Evolutionary conservation across 2,888 invertebrate genomes (phyloP), one percentile per base, ranked within the genome.

Genomic region (Trimorus sp.): DNA sequence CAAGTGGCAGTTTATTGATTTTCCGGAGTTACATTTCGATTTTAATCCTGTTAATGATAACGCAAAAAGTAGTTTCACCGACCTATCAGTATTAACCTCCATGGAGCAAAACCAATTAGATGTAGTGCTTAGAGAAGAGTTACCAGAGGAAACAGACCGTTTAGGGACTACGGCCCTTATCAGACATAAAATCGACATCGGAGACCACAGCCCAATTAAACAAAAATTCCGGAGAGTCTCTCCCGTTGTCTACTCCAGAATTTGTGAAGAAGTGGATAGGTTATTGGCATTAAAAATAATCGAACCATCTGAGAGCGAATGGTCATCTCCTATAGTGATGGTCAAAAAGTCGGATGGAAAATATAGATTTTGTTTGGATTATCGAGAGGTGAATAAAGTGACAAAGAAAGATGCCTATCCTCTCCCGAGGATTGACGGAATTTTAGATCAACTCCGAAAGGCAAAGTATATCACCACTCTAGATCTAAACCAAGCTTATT

Each of bases 201-300:
- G 49, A 0, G 40, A 48, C 12, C 49, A 53, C 58, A n/a, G 5
- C 71, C 36, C 63, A 1, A 49, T 63, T n/a, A 45, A 68, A 9
- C 79, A 77, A 49, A 60, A 60, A 16, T 74, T 69, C 7, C 69
- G 79, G 15, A 51, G 37, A 7, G 82, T 82, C 0, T 79, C 77
- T 0, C 79, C 79, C 0, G 42, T 49, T 0, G 59, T 76, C 0
- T 58, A 58, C 7, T 69, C 56, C 5, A 36, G 12, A 0, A 79
- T 83, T 8, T 48, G 77, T 36, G 14, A 26, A 1, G 88, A 89
- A 71, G 81, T 90, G 0, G 88, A 89, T 51, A 63, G 85, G 0
- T 89, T 90, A 89, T 45, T 90, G 0, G 62, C 40, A 0, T 38
- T 82, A 0, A 87, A 85, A 0, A 86, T 89, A 0, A 85, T 90